phyloP scores from a whole-genome alignment of 1,140 invertebrate species.

The Euura lappo region DNA sequence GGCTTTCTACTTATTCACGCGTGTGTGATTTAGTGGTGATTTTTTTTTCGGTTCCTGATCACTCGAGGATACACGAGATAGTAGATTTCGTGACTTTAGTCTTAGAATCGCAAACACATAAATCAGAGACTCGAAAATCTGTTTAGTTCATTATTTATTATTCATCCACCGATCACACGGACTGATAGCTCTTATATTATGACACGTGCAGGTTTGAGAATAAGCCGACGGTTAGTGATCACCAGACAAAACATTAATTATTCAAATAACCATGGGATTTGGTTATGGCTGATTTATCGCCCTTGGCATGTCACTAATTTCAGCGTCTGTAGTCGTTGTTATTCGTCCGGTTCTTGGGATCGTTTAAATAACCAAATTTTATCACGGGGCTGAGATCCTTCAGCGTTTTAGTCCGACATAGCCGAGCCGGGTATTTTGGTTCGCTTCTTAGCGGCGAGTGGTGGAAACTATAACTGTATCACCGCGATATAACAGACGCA shows the following conservation, averaged over 20 bases:
- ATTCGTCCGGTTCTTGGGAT: neutral
- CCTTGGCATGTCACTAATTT: neutral
- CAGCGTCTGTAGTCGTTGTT: neutral
- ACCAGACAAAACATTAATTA: slow-evolving; percentile 1
- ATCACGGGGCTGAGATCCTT: neutral
- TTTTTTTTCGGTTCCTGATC: no score
- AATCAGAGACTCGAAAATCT: no score
- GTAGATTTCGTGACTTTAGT: no score
- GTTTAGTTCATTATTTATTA: no score
- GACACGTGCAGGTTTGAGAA: neutral
- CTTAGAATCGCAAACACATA: no score
- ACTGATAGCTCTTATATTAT: neutral
- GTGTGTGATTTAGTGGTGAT: no score
- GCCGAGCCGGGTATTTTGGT: neutral
- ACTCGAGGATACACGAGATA: no score
- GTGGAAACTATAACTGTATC: neutral
- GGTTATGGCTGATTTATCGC: neutral
- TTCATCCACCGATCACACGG: no score
- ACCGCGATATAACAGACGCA: neutral
- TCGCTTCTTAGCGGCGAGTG: neutral
- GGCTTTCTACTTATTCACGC: no score
- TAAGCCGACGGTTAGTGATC: neutral
- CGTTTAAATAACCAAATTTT: neutral
- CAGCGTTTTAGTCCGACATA: neutral
- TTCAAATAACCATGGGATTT: neutral